phyloP scores from a whole-genome alignment of 1,140 invertebrate species.

The Thereuonema tuberculata region DNA sequence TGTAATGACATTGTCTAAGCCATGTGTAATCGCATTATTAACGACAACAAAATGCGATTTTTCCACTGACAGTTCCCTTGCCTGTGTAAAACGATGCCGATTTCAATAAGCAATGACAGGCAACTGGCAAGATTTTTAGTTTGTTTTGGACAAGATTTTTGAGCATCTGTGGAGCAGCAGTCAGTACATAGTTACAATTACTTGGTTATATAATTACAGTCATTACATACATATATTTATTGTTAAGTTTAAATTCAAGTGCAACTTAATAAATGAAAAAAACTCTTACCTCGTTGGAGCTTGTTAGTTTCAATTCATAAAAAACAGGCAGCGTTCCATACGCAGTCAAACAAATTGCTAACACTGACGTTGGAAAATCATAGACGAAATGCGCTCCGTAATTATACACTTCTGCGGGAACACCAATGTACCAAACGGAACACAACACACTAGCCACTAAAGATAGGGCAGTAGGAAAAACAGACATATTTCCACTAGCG shows the following conservation, averaged over 20 bases:
- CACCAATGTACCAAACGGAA: constrained; percentile 1
- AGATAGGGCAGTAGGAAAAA: not conserved
- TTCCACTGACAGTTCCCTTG: too few species aligned
- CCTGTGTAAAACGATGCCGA: too few species aligned
- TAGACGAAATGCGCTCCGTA: not conserved
- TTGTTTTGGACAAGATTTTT: too few species aligned
- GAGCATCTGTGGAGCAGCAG: too few species aligned
- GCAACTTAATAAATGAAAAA: not conserved
- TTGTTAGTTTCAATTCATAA: not conserved
- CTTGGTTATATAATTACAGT: too few species aligned
- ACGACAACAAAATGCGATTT: too few species aligned
- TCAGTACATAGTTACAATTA: too few species aligned
- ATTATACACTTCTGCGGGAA: not conserved
- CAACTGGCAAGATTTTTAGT: too few species aligned
- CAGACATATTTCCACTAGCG: not conserved
- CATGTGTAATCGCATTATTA: too few species aligned
- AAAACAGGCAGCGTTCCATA: not conserved
- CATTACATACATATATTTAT: not conserved
- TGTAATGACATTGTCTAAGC: too few species aligned
- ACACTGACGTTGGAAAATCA: not conserved
- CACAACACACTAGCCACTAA: not conserved
- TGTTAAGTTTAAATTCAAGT: not conserved
- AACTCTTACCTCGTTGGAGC: not conserved
- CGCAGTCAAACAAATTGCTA: not conserved
- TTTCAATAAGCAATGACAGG: too few species aligned